These are phyloP conservation scores for Falco naumanni DNA, from an alignment of 2,797 vertebrate genomes.

Conservation along the genomic window DNA sequence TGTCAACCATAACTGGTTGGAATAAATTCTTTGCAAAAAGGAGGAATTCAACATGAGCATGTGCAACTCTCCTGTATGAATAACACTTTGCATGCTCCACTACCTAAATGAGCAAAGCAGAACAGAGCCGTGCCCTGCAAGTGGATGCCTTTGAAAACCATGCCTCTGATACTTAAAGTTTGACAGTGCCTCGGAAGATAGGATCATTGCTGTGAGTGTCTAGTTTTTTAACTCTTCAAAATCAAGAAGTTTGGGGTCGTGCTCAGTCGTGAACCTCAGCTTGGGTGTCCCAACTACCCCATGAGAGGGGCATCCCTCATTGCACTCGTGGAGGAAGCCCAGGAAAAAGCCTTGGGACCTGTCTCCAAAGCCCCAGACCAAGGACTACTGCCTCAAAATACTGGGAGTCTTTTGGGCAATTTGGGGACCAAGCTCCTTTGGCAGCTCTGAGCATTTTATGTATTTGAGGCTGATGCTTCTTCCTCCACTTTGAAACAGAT, in stretches of 20 bases:
- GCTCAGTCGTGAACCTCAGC: background rate
- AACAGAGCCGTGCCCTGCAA: background rate
- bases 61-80: background rate
- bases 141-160: background rate
- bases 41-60: background rate
- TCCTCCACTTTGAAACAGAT: conserved; percentile 10
- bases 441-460: background rate
- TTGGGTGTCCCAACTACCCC: background rate
- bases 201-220: background rate
- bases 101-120: background rate
- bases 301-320: background rate
- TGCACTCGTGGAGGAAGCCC: background rate
- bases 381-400: background rate
- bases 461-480: background rate
- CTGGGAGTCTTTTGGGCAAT: background rate
- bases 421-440: background rate
- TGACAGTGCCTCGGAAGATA: background rate
- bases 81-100: background rate
- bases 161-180: background rate
- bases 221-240: background rate
- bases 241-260: background rate
- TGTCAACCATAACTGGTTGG: background rate
- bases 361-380: background rate
- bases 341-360: background rate
- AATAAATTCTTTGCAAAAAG: background rate